Evolutionary conservation across 2,113 vertebrate species (phyloP).

Genomic region (Lynx canadensis): DNA sequence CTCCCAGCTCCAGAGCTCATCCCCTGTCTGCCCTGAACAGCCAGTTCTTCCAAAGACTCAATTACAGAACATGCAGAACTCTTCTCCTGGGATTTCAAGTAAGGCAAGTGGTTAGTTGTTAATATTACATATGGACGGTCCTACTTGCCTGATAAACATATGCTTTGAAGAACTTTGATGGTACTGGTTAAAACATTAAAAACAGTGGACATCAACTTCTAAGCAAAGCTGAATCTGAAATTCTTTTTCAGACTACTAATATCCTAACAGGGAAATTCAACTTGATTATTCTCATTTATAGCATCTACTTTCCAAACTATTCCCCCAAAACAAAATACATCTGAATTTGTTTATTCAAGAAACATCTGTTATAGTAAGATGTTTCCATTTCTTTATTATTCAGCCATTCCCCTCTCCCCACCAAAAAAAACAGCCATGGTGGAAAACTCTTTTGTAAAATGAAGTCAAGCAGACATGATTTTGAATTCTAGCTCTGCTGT

Average conservation of each 20-base stretch:
- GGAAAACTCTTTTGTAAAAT: background rate
- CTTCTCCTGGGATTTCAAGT: background rate
- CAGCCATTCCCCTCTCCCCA: background rate
- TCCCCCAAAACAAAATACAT: background rate
- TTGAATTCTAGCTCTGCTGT: background rate
- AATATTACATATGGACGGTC: background rate
- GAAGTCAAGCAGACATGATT: background rate
- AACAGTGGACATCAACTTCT: background rate
- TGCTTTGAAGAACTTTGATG: background rate
- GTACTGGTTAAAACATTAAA: background rate
- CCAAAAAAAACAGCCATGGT: background rate
- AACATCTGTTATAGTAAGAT: background rate
- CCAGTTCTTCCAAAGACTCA: background rate
- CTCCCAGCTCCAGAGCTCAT: background rate
- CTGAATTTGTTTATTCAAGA: background rate
- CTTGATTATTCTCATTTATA: background rate
- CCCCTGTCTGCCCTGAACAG: background rate
- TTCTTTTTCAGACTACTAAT: constrained; percentile 14
- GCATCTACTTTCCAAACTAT: background rate
- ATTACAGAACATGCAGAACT: background rate
- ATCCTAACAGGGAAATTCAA: background rate
- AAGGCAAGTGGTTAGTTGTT: background rate
- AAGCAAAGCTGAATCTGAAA: background rate
- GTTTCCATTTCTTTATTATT: constrained; percentile 39
- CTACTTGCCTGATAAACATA: background rate